Evolutionary conservation across 2,113 vertebrate species (phyloP).

Genomic region (Hemicordylus capensis): DNA sequence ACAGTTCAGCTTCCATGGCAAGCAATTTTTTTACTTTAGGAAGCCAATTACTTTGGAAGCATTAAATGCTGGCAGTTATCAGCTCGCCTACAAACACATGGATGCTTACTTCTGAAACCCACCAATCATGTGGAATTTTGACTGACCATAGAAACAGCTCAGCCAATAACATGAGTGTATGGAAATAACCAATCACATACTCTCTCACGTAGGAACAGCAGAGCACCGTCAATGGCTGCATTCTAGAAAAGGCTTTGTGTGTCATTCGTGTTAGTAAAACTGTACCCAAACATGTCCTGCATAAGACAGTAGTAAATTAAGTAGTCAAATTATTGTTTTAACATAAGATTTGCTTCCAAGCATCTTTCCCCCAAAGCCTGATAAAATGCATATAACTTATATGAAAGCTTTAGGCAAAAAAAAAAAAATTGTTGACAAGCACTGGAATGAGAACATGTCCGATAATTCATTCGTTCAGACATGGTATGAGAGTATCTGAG

Average conservation of each 20-base stretch:
- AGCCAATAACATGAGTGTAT: slow-evolving; percentile 60
- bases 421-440: not conserved
- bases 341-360: not conserved
- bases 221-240: slow-evolving; percentile 50
- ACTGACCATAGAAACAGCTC: slow-evolving; percentile 71
- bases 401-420: not conserved
- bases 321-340: not conserved
- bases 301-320: slow-evolving; percentile 5
- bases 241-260: not conserved
- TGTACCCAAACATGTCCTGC: not conserved
- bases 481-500: not conserved
- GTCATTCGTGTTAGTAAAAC: not conserved
- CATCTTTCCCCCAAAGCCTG: not conserved
- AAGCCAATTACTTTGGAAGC: not conserved
- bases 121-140: slow-evolving; percentile 59
- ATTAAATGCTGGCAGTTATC: slow-evolving; percentile 19
- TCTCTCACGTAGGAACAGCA: slow-evolving; percentile 42
- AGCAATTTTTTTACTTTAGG: not conserved
- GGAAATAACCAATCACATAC: slow-evolving; percentile 64
- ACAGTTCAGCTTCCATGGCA: not conserved
- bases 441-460: not conserved
- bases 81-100: slow-evolving; percentile 11
- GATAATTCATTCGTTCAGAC: not conserved
- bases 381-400: too few species aligned
- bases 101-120: slow-evolving; percentile 28